These are phyloP conservation scores for Columba livia DNA, from an alignment of 2,113 vertebrate genomes.

Conservation along the genomic window DNA sequence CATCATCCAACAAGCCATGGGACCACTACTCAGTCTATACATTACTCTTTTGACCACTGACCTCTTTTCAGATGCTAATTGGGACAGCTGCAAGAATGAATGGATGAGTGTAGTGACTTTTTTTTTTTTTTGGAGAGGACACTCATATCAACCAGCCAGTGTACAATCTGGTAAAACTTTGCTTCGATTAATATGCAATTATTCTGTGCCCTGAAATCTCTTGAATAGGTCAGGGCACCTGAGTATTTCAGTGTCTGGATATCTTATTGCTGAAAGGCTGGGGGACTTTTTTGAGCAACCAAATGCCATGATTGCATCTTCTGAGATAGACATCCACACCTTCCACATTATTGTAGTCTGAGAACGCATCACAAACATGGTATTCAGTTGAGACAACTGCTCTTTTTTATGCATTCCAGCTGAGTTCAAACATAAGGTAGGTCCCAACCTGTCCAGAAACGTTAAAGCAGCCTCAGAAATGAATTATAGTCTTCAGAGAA, in stretches of 20 bases:
- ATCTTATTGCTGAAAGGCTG: neutral
- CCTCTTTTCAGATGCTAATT: neutral
- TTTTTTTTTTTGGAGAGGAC: neutral
- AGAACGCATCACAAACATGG: neutral
- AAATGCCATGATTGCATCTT: neutral
- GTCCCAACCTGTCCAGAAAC: neutral
- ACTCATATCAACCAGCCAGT: neutral
- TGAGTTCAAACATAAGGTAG: neutral
- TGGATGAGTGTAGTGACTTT: accelerated
- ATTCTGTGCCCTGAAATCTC: neutral
- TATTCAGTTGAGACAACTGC: neutral
- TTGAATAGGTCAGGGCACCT: neutral
- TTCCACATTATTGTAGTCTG: neutral
- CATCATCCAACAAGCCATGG: neutral
- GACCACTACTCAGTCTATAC: neutral
- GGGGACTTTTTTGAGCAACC: neutral
- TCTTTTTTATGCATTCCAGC: neutral
- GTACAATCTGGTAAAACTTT: neutral
- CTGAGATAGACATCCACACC: neutral
- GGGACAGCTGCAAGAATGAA: neutral
- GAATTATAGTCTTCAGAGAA: neutral
- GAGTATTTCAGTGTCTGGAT: neutral
- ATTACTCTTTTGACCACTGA: neutral
- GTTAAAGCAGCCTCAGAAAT: neutral
- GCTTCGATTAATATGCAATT: neutral